Base-by-base conservation (phyloP, 2,888 invertebrate species). In the Dasypogon diadema region DNA sequence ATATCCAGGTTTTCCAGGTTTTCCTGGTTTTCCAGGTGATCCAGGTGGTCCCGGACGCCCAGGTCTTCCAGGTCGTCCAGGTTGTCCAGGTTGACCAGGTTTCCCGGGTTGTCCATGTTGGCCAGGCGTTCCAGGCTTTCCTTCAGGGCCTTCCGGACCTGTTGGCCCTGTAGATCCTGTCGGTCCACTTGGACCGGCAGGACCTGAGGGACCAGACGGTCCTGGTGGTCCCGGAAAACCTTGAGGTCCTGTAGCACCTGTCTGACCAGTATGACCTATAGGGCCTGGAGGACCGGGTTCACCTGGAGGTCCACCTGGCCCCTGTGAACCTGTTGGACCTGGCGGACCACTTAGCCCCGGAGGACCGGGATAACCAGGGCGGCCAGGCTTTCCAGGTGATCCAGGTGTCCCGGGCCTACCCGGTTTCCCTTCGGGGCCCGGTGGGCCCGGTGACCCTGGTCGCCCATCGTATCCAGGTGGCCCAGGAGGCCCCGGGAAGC, bases 141-240 rank as follows among this genome's bases (percentile, higher is more conserved):
- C 79, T 14, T 55, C 73, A 21, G 63, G 63, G 4, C 79, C 80
- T 26, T 77, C 78, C 6, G 10, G n/a, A 10, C 79, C 79, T 1
- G 22, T 56, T 70, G 75, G 80, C 85, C 89, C 90, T 84, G 90
- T 90, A 80, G 90, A 90, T 77, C 92, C 92, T 81, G 89, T 87
- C 2, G 89, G 87, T 58, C 77, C 77, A 18, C 30, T 24, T n/a
- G 72, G 42, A 22, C 79, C 78, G 8, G 42, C 4, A 24, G 37
- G 70, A 51, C 80, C 76, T 58, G 75, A 22, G 0, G 68, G 56
- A 0, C 85, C 94, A 14, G 87, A 81, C 10, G 88, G 85, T 58
- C 92, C 92, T 30, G 87, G 82, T 37, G 90, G 93, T 2, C 94
- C 94, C 1, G 94, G 91, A 0, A 92, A 91, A 2, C 94, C 94